phyloP scores from a whole-genome alignment of 1,140 invertebrate species.

The Pogonognathellus flavescens region DNA sequence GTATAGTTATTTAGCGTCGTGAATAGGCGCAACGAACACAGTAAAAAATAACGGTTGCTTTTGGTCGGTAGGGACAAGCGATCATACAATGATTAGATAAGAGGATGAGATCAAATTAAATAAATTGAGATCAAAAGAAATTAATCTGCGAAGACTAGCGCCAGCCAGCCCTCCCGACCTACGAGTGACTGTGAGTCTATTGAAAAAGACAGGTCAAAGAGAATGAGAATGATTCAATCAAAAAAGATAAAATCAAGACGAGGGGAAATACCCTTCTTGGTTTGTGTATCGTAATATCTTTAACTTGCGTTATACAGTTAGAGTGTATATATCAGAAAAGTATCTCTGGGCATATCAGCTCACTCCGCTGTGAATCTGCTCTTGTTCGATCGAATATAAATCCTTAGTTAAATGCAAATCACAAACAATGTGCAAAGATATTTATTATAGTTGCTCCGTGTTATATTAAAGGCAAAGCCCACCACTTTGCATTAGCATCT shows the following conservation, averaged over 20 bases:
- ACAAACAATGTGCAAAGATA: not conserved
- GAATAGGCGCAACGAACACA: not conserved
- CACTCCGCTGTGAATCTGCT: too few species aligned
- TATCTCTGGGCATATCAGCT: too few species aligned
- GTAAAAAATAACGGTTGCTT: constrained; percentile 19
- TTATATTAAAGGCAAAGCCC: not conserved
- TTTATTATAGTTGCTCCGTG: too few species aligned
- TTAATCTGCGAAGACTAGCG: not conserved
- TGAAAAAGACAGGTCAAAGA: constrained; percentile 22
- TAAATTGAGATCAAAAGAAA: constrained; percentile 16
- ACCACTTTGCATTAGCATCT: not conserved
- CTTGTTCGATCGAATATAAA: too few species aligned
- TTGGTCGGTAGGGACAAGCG: constrained; percentile 11
- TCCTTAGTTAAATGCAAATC: not conserved
- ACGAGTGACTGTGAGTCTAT: not conserved
- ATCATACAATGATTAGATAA: constrained; percentile 41
- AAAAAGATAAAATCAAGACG: constrained; percentile 30
- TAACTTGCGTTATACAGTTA: too few species aligned
- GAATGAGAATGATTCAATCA: constrained; percentile 39
- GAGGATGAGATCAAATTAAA: constrained; percentile 24
- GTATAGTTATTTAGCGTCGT: too few species aligned
- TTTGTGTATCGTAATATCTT: too few species aligned
- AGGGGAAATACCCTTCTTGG: not conserved
- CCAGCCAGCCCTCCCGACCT: not conserved
- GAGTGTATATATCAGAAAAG: too few species aligned